These are phyloP conservation scores for Galerucella pusilla DNA, from an alignment of 2,888 invertebrate species.

Conservation along the genomic window DNA sequence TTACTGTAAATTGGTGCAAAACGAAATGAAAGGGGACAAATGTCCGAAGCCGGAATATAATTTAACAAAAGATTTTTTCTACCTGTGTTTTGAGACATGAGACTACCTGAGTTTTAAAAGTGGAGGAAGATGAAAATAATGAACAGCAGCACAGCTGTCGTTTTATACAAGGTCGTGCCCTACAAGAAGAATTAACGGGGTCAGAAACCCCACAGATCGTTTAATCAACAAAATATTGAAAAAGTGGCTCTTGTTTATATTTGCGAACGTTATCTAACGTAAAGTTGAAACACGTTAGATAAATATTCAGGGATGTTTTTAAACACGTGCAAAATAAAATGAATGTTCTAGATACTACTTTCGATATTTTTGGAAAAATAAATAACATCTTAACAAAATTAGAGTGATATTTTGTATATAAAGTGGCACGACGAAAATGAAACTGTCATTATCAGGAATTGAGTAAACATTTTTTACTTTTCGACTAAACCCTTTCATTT, in stretches of 20 bases:
- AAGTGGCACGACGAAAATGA: too few relatives aligned
- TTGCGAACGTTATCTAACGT: constrained; percentile 1
- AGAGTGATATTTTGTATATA: too few relatives aligned
- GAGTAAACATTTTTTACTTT: too few relatives aligned
- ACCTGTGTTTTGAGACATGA: constrained; percentile 25
- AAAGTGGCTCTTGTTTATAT: constrained; percentile 3
- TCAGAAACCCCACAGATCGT: constrained; percentile 12
- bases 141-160: constrained; percentile 31
- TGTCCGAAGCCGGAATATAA: constrained; percentile 22
- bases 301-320: background rate
- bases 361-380: background rate
- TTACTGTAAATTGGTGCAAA: constrained; percentile 22
- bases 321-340: background rate
- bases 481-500: too few relatives aligned
- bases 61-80: constrained; percentile 34
- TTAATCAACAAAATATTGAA: constrained; percentile 6
- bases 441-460: too few relatives aligned
- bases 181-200: constrained; percentile 9
- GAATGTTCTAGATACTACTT: background rate
- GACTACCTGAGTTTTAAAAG: constrained; percentile 33
- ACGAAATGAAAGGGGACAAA: constrained; percentile 18
- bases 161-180: constrained; percentile 24
- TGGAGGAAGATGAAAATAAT: constrained; percentile 33
- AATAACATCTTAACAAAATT: background rate
- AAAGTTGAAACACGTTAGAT: background rate